Base-by-base conservation (phyloP, 2,113 vertebrate species). In the Saimiri boliviensis region DNA sequence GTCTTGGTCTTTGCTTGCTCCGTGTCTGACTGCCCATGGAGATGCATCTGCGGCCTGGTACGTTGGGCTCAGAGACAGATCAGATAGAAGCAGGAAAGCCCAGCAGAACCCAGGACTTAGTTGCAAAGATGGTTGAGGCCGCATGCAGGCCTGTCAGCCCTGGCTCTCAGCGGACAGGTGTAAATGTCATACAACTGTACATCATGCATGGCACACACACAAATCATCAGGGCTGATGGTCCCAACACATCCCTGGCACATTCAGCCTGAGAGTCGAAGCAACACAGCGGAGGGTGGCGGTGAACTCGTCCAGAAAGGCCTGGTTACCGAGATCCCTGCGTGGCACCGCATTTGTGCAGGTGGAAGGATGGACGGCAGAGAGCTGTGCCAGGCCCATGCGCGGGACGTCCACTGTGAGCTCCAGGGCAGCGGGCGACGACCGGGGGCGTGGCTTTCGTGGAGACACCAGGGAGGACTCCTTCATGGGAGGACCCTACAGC, bases 361-460 rank as follows among this genome's bases (percentile, higher is more conserved):
- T 63, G 60, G 30, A 27, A 63, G 60, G 60, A 32, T 32, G 27
- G 60, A 63, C 27, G 49, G 76, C 45, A 14, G 8, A 76, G 30
- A 79, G 45, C 45, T 7, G 10, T 2, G 30, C 9, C 9, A 47
- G 14, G 30, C 32, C 40, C 11, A 25, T 7, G 0, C 20, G 32
- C 8, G 35, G 17, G 45, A 49, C 12, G 27, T 63, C 27, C 68
- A 37, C n/a, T 4, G 68, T 20, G 68, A 37, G 60, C 12, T 6
- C 30, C 27, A 32, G 60, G 60, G 27, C 27, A n/a, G 3, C 8
- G 35, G 35, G 68, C 4, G 68, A 16, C 20, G 7, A 20, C 68
- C 0, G 4, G n/a, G 66, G 68, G n/a, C 0, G 1, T 20, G n/a
- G 3, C 13, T 4, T 70, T n/a, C 3, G n/a, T 19, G 32, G 7